These are phyloP conservation scores for Halcyon smyrnensis DNA, from an alignment of 2,797 vertebrate genomes.

Conservation along the genomic window DNA sequence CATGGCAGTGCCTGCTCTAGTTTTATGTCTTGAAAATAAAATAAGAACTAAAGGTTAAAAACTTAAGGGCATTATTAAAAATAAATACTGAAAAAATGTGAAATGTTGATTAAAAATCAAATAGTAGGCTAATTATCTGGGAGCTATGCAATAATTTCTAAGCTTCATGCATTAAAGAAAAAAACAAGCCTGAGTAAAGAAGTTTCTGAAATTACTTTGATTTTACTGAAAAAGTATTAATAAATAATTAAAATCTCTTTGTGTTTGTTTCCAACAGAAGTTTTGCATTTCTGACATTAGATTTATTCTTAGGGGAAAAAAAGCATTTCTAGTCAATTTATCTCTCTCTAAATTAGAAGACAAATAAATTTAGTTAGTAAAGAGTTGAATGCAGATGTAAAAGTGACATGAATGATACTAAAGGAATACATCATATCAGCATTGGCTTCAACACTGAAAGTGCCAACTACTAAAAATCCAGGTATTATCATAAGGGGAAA, in stretches of 20 bases:
- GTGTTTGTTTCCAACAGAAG: neutral
- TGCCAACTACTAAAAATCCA: neutral
- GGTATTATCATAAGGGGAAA: neutral
- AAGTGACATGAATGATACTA: neutral
- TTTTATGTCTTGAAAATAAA: slow-evolving; percentile 55
- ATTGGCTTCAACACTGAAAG: neutral
- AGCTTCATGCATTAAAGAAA: neutral
- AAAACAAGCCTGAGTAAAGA: neutral
- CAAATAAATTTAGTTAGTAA: neutral
- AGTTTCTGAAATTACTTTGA: slow-evolving; percentile 35
- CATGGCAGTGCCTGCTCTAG: neutral
- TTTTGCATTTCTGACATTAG: neutral
- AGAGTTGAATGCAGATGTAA: neutral
- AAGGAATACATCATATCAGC: neutral
- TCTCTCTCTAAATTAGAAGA: neutral
- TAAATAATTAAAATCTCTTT: neutral
- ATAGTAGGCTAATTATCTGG: slow-evolving; percentile 42
- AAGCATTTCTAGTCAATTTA: neutral
- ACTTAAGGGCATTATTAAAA: slow-evolving; percentile 39
- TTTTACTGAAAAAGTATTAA: slow-evolving; percentile 42
- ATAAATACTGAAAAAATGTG: slow-evolving; percentile 18
- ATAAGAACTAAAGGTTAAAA: slow-evolving; percentile 51
- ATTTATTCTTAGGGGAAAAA: neutral
- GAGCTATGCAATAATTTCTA: slow-evolving; percentile 35
- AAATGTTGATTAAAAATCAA: slow-evolving; percentile 73